Conservation (phyloP, 1,140 invertebrate genomes). For the Doryteuthis pealeii region DNA sequence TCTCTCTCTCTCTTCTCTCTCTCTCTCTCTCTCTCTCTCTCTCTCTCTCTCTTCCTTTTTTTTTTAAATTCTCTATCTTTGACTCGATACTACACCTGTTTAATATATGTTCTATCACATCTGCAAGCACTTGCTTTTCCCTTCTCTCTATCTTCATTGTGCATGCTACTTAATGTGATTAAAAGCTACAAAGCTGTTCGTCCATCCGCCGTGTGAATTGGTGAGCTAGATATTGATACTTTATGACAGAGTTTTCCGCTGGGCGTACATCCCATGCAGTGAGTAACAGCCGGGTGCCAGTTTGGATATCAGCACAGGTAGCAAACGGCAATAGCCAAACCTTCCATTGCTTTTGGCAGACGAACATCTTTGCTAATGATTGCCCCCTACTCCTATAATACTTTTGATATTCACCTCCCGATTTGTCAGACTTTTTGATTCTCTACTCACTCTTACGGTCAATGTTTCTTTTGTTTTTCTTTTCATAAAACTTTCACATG, state of each 20-base stretch:
- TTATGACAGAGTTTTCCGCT: constrained; percentile 6
- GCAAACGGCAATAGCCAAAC: not conserved
- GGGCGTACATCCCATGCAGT: constrained; percentile 1
- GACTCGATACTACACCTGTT: constrained; percentile 2
- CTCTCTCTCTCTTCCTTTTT: no score
- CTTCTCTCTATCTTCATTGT: not conserved
- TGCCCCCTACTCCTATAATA: no score
- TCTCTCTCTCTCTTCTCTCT: no score
- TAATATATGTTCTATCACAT: not conserved
- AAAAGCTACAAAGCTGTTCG: constrained; percentile 1
- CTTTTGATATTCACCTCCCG: no score
- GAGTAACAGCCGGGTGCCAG: not conserved
- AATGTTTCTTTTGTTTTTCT: no score
- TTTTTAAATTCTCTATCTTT: not conserved
- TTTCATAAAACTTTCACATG: no score
- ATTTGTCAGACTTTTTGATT: no score
- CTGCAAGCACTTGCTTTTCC: not conserved
- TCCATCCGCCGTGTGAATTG: not conserved
- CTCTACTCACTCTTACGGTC: no score
- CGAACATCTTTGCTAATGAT: no score
- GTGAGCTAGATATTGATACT: constrained; percentile 6
- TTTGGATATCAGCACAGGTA: not conserved
- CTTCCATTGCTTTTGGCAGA: constrained; percentile 2
- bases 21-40: no score
- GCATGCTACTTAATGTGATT: constrained; percentile 7